phyloP scores from a whole-genome alignment of 2,113 vertebrate species.

The Poecilia latipinna region DNA sequence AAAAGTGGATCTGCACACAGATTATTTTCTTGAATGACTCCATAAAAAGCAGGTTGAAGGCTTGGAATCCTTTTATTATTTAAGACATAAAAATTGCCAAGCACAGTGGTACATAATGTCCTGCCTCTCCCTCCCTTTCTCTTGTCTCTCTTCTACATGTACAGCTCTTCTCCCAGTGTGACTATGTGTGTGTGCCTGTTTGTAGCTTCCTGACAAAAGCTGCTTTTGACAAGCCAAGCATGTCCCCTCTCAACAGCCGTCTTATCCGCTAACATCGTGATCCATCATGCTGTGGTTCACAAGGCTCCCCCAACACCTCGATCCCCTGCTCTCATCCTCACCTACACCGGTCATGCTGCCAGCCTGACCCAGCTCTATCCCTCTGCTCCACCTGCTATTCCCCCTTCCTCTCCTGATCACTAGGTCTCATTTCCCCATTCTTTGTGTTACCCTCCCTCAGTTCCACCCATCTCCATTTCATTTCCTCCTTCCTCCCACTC shows the following conservation, averaged over 20 bases:
- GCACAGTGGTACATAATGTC: conserved; percentile 44
- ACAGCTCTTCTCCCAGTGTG: conserved; percentile 10
- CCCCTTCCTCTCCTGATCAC: conserved; percentile 40
- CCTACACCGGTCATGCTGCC: conserved; percentile 48
- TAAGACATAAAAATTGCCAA: conserved; percentile 59
- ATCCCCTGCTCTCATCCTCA: conserved; percentile 43
- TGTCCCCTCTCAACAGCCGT: conserved; percentile 61
- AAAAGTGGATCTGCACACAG: conserved; percentile 40
- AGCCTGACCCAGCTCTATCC: conserved; percentile 45
- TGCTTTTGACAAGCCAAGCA: conserved; percentile 57
- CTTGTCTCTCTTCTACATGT: conserved; percentile 21
- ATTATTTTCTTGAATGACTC: conserved; percentile 57
- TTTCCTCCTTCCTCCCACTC: conserved; percentile 37
- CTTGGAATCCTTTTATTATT: conserved; percentile 45
- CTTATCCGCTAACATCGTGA: conserved; percentile 70
- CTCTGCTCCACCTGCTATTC: conserved; percentile 41
- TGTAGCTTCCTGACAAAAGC: conserved; percentile 63
- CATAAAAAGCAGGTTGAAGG: conserved; percentile 61
- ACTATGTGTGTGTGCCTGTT: conserved; percentile 21
- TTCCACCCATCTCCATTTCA: conserved; percentile 42
- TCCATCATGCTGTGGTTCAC: conserved; percentile 70
- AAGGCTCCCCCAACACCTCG: conserved; percentile 16
- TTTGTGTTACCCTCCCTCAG: conserved; percentile 30
- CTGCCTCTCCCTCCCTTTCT: conserved; percentile 16
- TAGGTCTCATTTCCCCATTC: conserved; percentile 33